phyloP scores from a whole-genome alignment of 2,797 vertebrate species.

The Schizopygopsis pylzovi region DNA sequence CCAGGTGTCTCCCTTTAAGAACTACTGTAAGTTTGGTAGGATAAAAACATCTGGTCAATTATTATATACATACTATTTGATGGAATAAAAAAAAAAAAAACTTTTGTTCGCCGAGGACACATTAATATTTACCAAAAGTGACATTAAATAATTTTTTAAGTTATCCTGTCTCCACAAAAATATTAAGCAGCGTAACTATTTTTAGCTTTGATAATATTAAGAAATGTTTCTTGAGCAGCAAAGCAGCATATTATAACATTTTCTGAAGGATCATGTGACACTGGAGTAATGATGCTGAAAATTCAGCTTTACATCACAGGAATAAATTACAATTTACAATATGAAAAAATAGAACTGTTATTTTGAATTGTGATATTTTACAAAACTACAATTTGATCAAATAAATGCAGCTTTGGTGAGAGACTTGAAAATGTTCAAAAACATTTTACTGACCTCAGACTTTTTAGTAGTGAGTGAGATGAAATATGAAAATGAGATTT shows the following conservation, averaged over 20 bases:
- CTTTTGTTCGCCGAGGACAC: not conserved
- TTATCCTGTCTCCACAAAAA: not conserved
- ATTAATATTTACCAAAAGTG: no score
- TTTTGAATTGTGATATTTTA: not conserved
- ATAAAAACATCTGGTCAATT: not conserved
- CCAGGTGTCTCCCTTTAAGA: not conserved
- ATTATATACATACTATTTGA: not conserved
- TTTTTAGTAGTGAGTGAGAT: not conserved
- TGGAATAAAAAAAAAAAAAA: not conserved
- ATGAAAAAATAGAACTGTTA: not conserved
- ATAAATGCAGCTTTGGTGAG: not conserved
- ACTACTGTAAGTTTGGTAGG: not conserved
- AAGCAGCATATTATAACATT: not conserved
- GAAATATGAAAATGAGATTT: not conserved
- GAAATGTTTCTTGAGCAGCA: not conserved
- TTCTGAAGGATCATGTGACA: conserved; percentile 1
- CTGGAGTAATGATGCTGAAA: not conserved
- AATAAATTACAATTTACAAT: not conserved
- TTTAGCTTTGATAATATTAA: not conserved
- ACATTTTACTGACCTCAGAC: not conserved
- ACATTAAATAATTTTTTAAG: not conserved
- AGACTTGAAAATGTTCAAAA: not conserved
- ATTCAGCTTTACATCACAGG: not conserved
- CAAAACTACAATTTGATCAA: not conserved
- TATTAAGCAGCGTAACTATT: not conserved